phyloP scores from a whole-genome alignment of 2,888 invertebrate species.

The Camptogramma bilineatum region DNA sequence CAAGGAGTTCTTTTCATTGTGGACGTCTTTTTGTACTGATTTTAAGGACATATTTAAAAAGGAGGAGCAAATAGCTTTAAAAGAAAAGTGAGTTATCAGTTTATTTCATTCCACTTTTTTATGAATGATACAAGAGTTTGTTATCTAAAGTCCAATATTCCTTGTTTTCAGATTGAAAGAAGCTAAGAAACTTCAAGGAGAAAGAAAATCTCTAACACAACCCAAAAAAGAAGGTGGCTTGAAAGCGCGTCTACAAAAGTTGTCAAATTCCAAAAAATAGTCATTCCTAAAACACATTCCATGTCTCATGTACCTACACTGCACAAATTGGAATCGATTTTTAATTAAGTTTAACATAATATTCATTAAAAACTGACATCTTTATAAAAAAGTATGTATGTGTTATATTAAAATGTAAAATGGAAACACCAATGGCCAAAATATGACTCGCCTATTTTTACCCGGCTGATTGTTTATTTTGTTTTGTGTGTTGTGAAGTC shows the following conservation, averaged over 20 bases:
- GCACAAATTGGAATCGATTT: slow-evolving; percentile 44
- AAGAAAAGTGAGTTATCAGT: slow-evolving; percentile 90
- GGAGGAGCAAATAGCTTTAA: slow-evolving; percentile 93
- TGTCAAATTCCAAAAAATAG: slow-evolving; percentile 74
- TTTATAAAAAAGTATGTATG: too few species aligned
- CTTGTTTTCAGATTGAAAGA: slow-evolving; percentile 84
- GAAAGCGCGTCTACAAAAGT: slow-evolving; percentile 87
- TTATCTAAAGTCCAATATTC: background rate
- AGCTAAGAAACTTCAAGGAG: slow-evolving; percentile 85
- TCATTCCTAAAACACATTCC: slow-evolving; percentile 17
- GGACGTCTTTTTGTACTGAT: slow-evolving; percentile 96
- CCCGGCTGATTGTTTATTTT: background rate
- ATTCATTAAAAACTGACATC: background rate
- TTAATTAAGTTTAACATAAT: slow-evolving; percentile 5
- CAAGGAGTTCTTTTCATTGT: slow-evolving; percentile 95
- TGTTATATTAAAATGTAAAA: too few species aligned
- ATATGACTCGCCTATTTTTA: background rate
- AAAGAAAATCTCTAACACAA: slow-evolving; percentile 82
- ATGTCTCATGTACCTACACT: slow-evolving; percentile 34
- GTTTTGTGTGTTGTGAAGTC: too few species aligned
- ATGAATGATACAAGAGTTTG: too few species aligned
- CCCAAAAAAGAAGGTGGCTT: slow-evolving; percentile 88
- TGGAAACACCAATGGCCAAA: background rate
- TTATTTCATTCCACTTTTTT: too few species aligned
- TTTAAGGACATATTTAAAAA: slow-evolving; percentile 98